Percentiles rank a stretch among this genome's conserved stretches.
Conservation (phyloP, 2,888 invertebrate genomes). For the Lasioglossum morio region DNA sequence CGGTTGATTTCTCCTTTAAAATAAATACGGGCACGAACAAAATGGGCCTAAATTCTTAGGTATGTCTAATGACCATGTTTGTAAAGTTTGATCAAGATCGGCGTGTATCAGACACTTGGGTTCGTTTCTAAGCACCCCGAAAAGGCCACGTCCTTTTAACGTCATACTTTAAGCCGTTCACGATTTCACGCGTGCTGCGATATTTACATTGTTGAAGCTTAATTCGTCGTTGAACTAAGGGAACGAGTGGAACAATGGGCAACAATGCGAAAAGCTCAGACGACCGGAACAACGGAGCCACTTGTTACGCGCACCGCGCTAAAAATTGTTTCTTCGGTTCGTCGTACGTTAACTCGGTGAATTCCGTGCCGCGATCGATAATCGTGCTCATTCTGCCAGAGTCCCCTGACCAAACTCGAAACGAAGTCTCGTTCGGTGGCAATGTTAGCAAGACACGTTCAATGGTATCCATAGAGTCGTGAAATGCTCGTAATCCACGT, state of each 20-base stretch:
- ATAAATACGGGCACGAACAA: too few relatives aligned
- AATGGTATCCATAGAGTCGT: background rate
- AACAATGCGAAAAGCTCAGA: slow-evolving; percentile 19
- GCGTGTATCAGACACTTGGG: too few relatives aligned
- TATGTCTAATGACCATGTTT: too few relatives aligned
- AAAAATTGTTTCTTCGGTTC: slow-evolving; percentile 55
- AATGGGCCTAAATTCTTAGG: too few relatives aligned
- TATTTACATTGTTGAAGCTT: background rate
- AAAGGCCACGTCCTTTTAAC: too few relatives aligned
- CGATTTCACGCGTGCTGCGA: background rate
- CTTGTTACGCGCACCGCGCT: slow-evolving; percentile 76
- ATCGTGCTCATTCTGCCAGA: slow-evolving; percentile 41
- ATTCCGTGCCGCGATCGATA: slow-evolving; percentile 65
- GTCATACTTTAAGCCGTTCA: background rate
- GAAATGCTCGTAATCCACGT: background rate
- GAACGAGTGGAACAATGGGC: slow-evolving; percentile 33
- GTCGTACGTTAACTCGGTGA: slow-evolving; percentile 56
- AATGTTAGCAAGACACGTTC: background rate
- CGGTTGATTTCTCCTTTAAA: too few relatives aligned
- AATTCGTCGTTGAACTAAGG: background rate
- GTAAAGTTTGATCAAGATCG: too few relatives aligned
- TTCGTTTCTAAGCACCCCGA: too few relatives aligned
- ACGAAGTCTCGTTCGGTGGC: slow-evolving; percentile 16
- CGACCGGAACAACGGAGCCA: slow-evolving; percentile 70
- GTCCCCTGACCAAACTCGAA: slow-evolving; percentile 34